These are phyloP conservation scores for Dynastes grantii DNA, from an alignment of 2,888 invertebrate genomes.

Conservation along the genomic window DNA sequence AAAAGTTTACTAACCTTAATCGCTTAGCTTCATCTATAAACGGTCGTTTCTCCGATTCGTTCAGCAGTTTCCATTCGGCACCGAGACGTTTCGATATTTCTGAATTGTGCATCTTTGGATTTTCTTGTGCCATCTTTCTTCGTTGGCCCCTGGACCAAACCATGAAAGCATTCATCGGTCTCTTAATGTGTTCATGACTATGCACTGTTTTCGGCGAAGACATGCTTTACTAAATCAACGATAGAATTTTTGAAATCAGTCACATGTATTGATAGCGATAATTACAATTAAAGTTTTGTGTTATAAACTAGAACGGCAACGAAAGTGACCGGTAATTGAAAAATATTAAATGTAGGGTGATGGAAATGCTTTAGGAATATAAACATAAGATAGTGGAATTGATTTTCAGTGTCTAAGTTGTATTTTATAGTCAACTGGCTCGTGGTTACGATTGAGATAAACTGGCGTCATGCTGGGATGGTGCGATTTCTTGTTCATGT, in stretches of 20 bases:
- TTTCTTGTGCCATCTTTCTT: constrained; percentile 93
- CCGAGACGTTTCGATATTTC: constrained; percentile 91
- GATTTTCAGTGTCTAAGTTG: constrained; percentile 15
- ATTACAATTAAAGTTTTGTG: background rate
- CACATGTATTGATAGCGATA: constrained; percentile 17
- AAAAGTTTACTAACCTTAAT: constrained; percentile 77
- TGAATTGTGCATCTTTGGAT: constrained; percentile 95
- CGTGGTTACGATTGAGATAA: constrained; percentile 58
- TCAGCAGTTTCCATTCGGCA: constrained; percentile 91
- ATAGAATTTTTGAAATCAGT: background rate
- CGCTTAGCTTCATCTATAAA: constrained; percentile 94
- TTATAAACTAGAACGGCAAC: background rate
- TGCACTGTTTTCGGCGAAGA: constrained; percentile 61
- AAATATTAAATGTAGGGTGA: background rate
- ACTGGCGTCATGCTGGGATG: constrained; percentile 58
- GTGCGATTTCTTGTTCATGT: constrained; percentile 57
- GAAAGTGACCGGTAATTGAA: constrained; percentile 23
- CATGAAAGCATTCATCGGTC: constrained; percentile 89
- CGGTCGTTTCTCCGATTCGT: constrained; percentile 89
- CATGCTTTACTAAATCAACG: constrained; percentile 50
- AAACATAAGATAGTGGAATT: constrained; percentile 25
- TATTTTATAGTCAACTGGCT: constrained; percentile 55
- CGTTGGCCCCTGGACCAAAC: constrained; percentile 93
- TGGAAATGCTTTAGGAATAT: background rate
- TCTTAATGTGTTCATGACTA: constrained; percentile 79